phyloP scores from a whole-genome alignment of 2,888 invertebrate genomes.

The Drosophila mimica region DNA sequence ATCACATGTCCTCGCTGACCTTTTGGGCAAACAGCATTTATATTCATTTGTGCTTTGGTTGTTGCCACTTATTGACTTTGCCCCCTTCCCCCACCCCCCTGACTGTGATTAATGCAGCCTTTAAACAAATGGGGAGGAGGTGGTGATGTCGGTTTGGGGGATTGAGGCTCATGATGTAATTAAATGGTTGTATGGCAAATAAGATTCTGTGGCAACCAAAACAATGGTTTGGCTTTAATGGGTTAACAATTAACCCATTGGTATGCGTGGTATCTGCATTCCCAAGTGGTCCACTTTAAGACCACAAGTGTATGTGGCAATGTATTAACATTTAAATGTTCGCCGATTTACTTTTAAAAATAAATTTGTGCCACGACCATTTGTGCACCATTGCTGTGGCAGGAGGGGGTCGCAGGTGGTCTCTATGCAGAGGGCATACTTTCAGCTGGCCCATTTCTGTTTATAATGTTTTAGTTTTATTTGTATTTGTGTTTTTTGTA shows the following conservation, averaged over 20 bases:
- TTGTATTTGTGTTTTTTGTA: constrained; percentile 8
- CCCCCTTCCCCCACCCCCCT: neutral
- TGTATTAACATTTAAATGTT: constrained; percentile 18
- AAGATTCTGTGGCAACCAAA: constrained; percentile 21
- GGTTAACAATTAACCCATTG: constrained; percentile 59
- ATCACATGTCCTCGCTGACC: constrained; percentile 26
- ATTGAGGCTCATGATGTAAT: constrained; percentile 32
- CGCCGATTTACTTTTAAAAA: constrained; percentile 33
- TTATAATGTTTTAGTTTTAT: constrained; percentile 37
- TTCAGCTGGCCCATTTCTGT: constrained; percentile 42
- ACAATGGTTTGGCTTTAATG: constrained; percentile 37
- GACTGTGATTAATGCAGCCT: constrained; percentile 35
- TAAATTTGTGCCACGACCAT: constrained; percentile 2
- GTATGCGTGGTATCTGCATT: constrained; percentile 26
- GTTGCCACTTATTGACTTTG: constrained; percentile 55
- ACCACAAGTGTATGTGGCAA: neutral
- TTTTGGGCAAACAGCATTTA: constrained; percentile 49
- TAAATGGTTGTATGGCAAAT: constrained; percentile 32
- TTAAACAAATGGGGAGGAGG: neutral
- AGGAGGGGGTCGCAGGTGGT: neutral
- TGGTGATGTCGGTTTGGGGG: neutral
- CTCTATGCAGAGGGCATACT: neutral
- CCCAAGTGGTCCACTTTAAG: constrained; percentile 32
- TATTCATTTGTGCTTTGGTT: constrained; percentile 61
- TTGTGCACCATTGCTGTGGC: neutral